Conservation (phyloP, 1,140 invertebrate genomes). For the Eriocheir sinensis region DNA sequence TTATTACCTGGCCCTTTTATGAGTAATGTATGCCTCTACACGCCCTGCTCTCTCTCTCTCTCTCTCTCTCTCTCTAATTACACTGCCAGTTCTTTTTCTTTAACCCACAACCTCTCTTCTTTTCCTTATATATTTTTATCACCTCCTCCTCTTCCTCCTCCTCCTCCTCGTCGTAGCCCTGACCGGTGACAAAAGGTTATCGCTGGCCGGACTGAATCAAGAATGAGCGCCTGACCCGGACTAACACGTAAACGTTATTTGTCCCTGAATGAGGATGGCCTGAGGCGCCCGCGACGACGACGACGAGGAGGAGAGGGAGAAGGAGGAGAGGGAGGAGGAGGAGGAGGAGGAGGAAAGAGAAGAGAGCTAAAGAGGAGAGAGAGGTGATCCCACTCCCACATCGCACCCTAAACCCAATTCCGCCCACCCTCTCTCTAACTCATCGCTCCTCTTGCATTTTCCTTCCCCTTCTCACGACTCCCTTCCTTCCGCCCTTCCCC, state of each 20-base stretch:
- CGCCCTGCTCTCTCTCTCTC: not conserved
- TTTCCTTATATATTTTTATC: not conserved
- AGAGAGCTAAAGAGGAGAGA: too few relatives aligned
- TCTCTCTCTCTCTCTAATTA: not conserved
- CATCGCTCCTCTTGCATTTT: not conserved
- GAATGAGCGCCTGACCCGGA: not conserved
- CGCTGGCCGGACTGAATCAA: not conserved
- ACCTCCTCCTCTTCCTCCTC: not conserved
- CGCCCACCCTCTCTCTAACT: not conserved
- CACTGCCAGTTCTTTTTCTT: not conserved
- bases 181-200: not conserved
- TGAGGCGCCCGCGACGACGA: not conserved
- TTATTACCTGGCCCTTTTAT: too few relatives aligned
- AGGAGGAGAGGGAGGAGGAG: too few relatives aligned
- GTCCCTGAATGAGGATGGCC: not conserved
- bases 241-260: slow-evolving; percentile 17
- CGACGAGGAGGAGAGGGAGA: too few relatives aligned
- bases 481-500: not conserved
- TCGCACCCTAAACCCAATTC: not conserved
- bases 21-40: not conserved
- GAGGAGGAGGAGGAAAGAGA: too few relatives aligned
- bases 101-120: not conserved
- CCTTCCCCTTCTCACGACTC: slow-evolving; percentile 10
- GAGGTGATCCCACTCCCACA: not conserved
- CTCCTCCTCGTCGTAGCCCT: not conserved